These are phyloP conservation scores for Zootoca vivipara DNA, from an alignment of 2,113 vertebrate genomes.

Conservation along the genomic window DNA sequence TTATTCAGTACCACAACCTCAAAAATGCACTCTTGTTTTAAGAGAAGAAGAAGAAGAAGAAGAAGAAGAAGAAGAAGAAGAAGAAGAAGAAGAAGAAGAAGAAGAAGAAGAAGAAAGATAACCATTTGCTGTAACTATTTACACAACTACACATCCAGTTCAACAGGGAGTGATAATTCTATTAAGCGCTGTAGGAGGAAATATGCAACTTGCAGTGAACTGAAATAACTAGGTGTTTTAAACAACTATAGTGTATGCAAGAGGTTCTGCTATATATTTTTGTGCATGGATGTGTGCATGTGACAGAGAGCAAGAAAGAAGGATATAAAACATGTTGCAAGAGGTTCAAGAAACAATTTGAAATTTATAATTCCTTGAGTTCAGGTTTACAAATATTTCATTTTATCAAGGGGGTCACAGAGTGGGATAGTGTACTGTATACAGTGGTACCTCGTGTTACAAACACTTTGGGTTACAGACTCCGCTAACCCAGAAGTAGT, in stretches of 20 bases:
- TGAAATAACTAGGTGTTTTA: not conserved
- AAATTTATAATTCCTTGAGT: not conserved
- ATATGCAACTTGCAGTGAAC: not conserved
- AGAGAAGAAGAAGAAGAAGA: not conserved
- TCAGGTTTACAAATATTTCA: not conserved
- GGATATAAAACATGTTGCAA: not conserved
- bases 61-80: no score
- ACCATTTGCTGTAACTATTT: not conserved
- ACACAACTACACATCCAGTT: fast-evolving
- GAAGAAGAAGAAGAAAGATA: not conserved
- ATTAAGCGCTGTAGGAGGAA: not conserved
- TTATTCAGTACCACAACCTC: not conserved
- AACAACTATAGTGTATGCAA: not conserved
- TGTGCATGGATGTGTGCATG: not conserved
- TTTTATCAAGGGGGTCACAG: not conserved
- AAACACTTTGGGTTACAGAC: no score
- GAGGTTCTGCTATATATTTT: not conserved
- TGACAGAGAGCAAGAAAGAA: not conserved
- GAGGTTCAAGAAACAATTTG: not conserved
- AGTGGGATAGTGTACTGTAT: not conserved
- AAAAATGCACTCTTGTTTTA: not conserved
- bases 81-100: no score
- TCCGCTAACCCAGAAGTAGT: no score
- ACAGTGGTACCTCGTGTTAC: no score
- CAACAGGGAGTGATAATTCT: not conserved